A percentile compares a stretch with the other conserved stretches of the same genome.
phyloP scores from a whole-genome alignment of 37 sponge, comb jelly and placozoan genomes.

The Spongilla lacustris region DNA sequence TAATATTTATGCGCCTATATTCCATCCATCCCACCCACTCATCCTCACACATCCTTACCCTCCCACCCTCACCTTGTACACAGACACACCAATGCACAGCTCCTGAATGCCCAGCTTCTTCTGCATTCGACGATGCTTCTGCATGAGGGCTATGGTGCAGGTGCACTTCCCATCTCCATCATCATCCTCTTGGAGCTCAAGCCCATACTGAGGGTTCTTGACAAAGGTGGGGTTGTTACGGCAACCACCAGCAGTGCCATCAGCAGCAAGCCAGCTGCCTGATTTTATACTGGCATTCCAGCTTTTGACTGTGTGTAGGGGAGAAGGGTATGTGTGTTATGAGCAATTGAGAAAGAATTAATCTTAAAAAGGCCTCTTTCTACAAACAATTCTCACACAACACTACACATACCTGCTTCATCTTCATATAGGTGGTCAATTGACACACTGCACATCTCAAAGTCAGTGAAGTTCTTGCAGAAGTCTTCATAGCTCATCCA shows the following conservation, averaged over 20 bases:
- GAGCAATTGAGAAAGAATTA: too few species aligned
- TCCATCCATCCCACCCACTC: too few species aligned
- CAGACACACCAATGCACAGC: slow-evolving; percentile 85
- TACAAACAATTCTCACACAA: too few species aligned
- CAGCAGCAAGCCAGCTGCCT: slow-evolving; percentile 52
- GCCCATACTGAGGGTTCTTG: slow-evolving; percentile 78
- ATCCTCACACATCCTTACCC: background rate
- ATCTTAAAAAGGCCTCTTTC: too few species aligned
- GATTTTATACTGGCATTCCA: slow-evolving; percentile 52
- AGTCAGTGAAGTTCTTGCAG: slow-evolving; percentile 75
- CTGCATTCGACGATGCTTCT: slow-evolving; percentile 87
- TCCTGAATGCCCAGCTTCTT: slow-evolving; percentile 82
- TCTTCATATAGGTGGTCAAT: slow-evolving; percentile 81
- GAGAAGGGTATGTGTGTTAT: too few species aligned
- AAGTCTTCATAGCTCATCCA: slow-evolving; percentile 89
- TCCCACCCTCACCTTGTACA: slow-evolving; percentile 76
- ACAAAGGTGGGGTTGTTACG: slow-evolving; percentile 82
- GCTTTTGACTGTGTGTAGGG: slow-evolving; percentile 55
- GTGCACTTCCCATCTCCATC: slow-evolving; percentile 93
- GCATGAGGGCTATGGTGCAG: slow-evolving; percentile 87
- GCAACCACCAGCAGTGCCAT: slow-evolving; percentile 83
- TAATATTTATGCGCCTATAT: too few species aligned
- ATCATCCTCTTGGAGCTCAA: slow-evolving; percentile 83
- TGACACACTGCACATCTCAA: slow-evolving; percentile 86
- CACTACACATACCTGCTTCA: slow-evolving; percentile 45